These are phyloP conservation scores for Lontra canadensis DNA, from an alignment of 2,113 vertebrate genomes.

Conservation along the genomic window DNA sequence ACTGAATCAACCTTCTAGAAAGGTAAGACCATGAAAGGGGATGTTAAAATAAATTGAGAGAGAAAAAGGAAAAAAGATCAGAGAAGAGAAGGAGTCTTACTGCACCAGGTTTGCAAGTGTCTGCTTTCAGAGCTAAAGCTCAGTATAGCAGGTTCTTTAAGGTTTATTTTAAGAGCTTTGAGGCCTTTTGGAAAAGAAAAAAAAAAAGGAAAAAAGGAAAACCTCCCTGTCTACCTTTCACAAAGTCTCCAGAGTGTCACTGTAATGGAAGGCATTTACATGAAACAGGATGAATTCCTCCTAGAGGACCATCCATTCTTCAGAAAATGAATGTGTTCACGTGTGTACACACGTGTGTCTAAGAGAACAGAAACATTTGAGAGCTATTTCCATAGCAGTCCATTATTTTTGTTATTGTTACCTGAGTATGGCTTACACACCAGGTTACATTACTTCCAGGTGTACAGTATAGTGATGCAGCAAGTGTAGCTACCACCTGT, in stretches of 20 bases:
- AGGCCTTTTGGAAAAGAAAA: not conserved
- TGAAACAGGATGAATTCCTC: conserved; percentile 43
- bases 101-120: conserved; percentile 59
- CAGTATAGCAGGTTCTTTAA: conserved; percentile 60
- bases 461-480: not conserved
- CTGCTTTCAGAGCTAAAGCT: conserved; percentile 58
- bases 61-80: conserved; percentile 67
- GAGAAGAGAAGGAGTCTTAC: conserved; percentile 62
- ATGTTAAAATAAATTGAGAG: conserved; percentile 69
- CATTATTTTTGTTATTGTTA: not conserved
- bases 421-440: not conserved
- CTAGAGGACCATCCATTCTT: conserved; percentile 4
- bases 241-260: conserved; percentile 47
- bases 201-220: not conserved
- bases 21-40: conserved; percentile 60
- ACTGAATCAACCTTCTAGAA: conserved; percentile 13
- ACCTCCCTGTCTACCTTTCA: conserved; percentile 49
- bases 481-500: not conserved
- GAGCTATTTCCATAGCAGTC: not conserved
- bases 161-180: conserved; percentile 70
- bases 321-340: not conserved
- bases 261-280: conserved; percentile 43
- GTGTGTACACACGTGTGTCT: not conserved
- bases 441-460: not conserved
- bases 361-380: not conserved